These are phyloP conservation scores for Terrapene triunguis DNA, from an alignment of 2,113 vertebrate species.

Conservation along the genomic window DNA sequence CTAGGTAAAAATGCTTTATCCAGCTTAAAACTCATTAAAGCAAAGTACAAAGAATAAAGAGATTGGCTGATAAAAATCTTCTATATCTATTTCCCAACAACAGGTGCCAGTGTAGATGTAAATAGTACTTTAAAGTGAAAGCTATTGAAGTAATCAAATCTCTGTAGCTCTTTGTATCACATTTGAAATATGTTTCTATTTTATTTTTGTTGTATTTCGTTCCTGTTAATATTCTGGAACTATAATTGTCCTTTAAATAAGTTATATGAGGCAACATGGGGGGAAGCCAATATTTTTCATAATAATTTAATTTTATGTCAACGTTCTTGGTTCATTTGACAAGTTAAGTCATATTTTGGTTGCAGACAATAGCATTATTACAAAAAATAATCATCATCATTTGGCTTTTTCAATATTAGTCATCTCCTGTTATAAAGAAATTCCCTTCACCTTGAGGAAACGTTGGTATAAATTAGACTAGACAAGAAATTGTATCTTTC, in stretches of 20 bases:
- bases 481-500: slow-evolving; percentile 49
- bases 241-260: neutral
- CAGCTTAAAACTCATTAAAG: neutral
- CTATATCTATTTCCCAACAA: neutral
- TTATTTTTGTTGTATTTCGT: neutral
- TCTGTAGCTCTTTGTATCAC: neutral
- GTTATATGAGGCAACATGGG: neutral
- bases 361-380: neutral
- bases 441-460: slow-evolving; percentile 19
- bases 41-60: neutral
- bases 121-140: neutral
- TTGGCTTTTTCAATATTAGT: slow-evolving; percentile 21
- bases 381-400: neutral
- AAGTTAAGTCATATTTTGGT: slow-evolving; percentile 18
- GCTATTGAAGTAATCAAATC: neutral
- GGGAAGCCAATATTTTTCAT: slow-evolving; percentile 1
- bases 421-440: slow-evolving; percentile 53
- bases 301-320: slow-evolving; percentile 39
- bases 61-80: neutral
- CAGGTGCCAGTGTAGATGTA: neutral
- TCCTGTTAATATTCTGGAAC: neutral
- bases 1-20: neutral
- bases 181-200: neutral
- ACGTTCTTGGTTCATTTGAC: slow-evolving; percentile 30
- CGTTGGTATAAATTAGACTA: slow-evolving; percentile 51